Evolutionary conservation across 2,797 vertebrate genomes (phyloP).

Genomic region (Dryobates pubescens): DNA sequence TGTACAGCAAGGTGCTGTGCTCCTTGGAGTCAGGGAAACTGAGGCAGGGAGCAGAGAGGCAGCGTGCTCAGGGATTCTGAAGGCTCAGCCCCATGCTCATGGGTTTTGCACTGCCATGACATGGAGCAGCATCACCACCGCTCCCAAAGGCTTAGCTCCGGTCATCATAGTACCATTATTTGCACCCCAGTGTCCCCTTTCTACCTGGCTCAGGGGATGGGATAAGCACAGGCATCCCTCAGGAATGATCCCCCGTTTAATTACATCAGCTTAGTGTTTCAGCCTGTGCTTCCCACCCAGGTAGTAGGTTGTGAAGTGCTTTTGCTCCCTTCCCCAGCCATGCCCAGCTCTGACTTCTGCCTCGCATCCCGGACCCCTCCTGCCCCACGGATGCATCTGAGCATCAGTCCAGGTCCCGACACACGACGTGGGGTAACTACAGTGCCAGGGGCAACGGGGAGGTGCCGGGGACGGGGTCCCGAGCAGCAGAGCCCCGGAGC

Average conservation of each 20-base stretch:
- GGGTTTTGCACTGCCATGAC: background rate
- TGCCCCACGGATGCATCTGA: background rate
- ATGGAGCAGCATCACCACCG: background rate
- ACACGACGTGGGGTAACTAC: background rate
- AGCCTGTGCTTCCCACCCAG: background rate
- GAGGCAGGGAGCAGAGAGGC: background rate
- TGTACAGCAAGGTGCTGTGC: background rate
- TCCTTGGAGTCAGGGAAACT: background rate
- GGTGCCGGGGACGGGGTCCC: background rate
- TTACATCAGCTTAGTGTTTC: background rate
- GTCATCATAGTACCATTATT: background rate
- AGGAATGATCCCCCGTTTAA: rapidly evolving
- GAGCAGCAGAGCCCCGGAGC: background rate
- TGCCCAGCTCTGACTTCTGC: background rate
- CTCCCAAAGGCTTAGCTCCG: rapidly evolving
- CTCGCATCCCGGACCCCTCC: background rate
- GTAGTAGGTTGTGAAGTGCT: background rate
- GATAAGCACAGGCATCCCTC: rapidly evolving
- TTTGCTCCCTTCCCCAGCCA: background rate
- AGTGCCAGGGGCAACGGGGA: background rate
- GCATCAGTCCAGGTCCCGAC: background rate
- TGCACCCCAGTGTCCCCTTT: rapidly evolving
- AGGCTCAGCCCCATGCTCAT: rapidly evolving
- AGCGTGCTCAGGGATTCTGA: background rate
- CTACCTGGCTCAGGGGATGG: background rate